Evolutionary conservation across 2,113 vertebrate species (phyloP), one percentile per base, ranked within the genome.

Genomic region (Ptychochromis oligacanthus): DNA sequence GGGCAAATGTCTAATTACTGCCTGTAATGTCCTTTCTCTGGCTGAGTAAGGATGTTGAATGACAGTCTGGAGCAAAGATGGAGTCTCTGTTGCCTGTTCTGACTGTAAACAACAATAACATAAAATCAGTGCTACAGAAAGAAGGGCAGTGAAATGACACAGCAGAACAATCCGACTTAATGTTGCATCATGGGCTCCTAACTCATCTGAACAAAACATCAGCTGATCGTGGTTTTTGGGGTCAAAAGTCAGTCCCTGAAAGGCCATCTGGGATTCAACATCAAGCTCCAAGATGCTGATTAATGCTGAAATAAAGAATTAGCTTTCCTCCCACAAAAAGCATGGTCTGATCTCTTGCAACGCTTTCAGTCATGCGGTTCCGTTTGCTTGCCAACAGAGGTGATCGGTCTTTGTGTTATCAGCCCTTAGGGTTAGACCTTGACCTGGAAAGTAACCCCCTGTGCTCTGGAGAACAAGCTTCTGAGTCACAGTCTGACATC

Each of bases 41-140:
- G 56, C 28, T 46, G 12, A 74, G 72, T 52, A 72, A 18, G 67
- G 34, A 61, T 67, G 54, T 9, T 77, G 38, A 87, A 80, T 62
- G 60, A 38, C 26, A 13, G 11, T 18, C 22, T 10, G 9, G 75
- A 65, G 64, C 26, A 61, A 49, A 49, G 75, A 54, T 67, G 54
- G 60, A 12, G 28, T 84, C 76, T 52, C 20, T 9, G 24, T 72
- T 5, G 65, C 46, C 26, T n/a, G 65, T 52, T 72, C 43, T 72
- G 65, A 72, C 65, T n/a, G 1, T 31, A n/a, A 72, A 72, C 46
- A 72, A 52, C 28, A 31, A 52, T 72, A 72, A 52, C 9, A 11
- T 26, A 72, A 43, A 52, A 72, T 52, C 46, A 52, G 26, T 52
- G 65, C 26, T 52, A 52, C 26, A 46, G 26, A 52, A 9, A 70